Conservation (phyloP, 2,113 vertebrate genomes). For the Aegotheles bennettii region DNA sequence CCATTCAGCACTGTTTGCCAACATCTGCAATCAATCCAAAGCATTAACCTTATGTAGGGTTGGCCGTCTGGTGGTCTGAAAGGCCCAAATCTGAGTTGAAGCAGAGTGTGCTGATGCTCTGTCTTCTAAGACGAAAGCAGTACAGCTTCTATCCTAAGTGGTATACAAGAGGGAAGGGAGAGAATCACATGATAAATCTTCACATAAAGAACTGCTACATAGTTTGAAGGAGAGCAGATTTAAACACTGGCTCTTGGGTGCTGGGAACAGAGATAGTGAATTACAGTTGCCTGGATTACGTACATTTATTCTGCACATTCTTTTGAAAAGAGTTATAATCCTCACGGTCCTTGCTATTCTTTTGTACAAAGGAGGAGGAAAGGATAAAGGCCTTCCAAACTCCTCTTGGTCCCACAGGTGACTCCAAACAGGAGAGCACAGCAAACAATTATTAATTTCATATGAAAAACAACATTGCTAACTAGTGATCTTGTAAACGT, state of each 20-base stretch:
- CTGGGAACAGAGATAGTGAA: not conserved
- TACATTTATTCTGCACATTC: not conserved
- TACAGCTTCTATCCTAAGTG: slow-evolving; percentile 75
- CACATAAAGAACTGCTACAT: slow-evolving; percentile 21
- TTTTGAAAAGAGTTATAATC: not conserved
- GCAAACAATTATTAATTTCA: not conserved
- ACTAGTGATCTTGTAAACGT: not conserved
- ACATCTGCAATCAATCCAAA: slow-evolving; percentile 73
- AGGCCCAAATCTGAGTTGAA: slow-evolving; percentile 70
- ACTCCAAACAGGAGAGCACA: not conserved
- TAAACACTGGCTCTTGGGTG: not conserved
- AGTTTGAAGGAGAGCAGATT: slow-evolving; percentile 35
- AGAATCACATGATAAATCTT: slow-evolving; percentile 65
- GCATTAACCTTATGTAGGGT: slow-evolving; percentile 71
- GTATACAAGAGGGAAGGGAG: slow-evolving; percentile 70
- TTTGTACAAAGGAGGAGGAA: not conserved
- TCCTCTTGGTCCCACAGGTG: not conserved
- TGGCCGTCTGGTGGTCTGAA: slow-evolving; percentile 70
- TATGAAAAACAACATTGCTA: not conserved
- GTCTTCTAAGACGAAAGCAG: slow-evolving; percentile 72
- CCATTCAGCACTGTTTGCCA: slow-evolving; percentile 63
- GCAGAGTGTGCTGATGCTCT: slow-evolving; percentile 69
- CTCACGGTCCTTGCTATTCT: not conserved
- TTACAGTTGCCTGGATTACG: not conserved
- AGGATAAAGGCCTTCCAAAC: not conserved